phyloP scores from a whole-genome alignment of 2,797 vertebrate species.

The Emydoidea blandingii region DNA sequence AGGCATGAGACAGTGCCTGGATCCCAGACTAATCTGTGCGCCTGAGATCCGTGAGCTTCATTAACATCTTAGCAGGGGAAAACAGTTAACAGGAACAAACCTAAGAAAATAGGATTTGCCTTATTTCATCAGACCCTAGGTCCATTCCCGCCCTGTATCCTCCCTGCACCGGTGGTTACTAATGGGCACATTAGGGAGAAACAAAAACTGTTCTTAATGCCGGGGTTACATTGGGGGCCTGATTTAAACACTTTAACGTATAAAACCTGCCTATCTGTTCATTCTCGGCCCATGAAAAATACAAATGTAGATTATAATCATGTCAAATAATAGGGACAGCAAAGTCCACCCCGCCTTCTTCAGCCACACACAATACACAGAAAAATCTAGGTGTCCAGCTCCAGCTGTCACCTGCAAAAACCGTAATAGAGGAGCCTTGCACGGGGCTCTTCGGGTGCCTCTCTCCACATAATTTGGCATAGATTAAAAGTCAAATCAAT shows the following conservation, averaged over 20 bases:
- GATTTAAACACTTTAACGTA: not conserved
- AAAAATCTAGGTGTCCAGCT: not conserved
- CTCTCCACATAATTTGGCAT: not conserved
- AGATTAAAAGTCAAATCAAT: not conserved
- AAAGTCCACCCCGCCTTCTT: not conserved
- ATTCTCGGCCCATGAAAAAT: not conserved
- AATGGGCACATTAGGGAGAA: rapidly evolving
- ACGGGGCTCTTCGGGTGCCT: not conserved
- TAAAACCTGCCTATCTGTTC: not conserved
- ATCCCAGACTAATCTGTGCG: constrained; percentile 43
- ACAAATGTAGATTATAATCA: not conserved
- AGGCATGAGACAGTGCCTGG: constrained; percentile 60
- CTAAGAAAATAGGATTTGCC: constrained; percentile 71
- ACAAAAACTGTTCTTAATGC: not conserved
- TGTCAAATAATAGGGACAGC: not conserved
- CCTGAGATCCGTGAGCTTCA: constrained; percentile 51
- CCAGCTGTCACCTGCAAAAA: not conserved
- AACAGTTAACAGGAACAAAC: constrained; percentile 66
- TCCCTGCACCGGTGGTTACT: constrained; percentile 20
- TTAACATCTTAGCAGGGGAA: constrained; percentile 62
- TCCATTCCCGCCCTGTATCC: not conserved
- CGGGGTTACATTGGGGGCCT: not conserved
- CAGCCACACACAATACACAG: not conserved
- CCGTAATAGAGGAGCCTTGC: not conserved
- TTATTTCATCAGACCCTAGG: not conserved